phyloP scores from a whole-genome alignment of 2,113 vertebrate species.

The Muntiacus reevesi region DNA sequence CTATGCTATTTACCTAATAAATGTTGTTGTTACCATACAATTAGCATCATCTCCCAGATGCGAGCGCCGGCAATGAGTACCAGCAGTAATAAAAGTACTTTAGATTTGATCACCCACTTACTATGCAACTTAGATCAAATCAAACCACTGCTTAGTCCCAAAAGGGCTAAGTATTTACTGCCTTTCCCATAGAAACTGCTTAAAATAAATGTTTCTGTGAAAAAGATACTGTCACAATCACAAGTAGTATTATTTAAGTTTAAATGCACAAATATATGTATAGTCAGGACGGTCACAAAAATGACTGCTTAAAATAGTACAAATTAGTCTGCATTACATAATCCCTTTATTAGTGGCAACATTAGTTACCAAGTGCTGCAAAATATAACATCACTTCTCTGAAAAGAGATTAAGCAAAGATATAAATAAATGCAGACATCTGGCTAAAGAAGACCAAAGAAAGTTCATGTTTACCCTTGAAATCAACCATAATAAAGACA shows the following conservation, averaged over 20 bases:
- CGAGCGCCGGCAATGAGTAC: not conserved
- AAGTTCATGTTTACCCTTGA: not conserved
- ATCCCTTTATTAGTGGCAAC: conserved; percentile 1
- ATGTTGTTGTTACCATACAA: not conserved
- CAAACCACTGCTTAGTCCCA: not conserved
- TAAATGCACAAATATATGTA: not conserved
- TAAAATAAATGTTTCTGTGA: conserved; percentile 16
- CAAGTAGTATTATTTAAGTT: conserved; percentile 1
- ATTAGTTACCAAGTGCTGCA: not conserved
- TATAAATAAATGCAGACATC: not conserved
- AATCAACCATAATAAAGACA: not conserved
- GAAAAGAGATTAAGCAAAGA: conserved; percentile 17
- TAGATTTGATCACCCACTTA: not conserved
- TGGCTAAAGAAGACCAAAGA: not conserved
- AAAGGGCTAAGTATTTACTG: not conserved
- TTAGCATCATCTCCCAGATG: not conserved
- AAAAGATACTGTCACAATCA: conserved; percentile 19
- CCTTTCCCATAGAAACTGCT: not conserved
- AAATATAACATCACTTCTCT: conserved; percentile 30
- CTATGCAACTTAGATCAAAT: not conserved
- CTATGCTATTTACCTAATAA: not conserved
- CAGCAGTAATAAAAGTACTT: not conserved
- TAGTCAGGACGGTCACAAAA: not conserved
- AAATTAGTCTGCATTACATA: not conserved
- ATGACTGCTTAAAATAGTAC: not conserved